Conservation (phyloP, 2,113 vertebrate genomes). For the Oryzias javanicus region DNA sequence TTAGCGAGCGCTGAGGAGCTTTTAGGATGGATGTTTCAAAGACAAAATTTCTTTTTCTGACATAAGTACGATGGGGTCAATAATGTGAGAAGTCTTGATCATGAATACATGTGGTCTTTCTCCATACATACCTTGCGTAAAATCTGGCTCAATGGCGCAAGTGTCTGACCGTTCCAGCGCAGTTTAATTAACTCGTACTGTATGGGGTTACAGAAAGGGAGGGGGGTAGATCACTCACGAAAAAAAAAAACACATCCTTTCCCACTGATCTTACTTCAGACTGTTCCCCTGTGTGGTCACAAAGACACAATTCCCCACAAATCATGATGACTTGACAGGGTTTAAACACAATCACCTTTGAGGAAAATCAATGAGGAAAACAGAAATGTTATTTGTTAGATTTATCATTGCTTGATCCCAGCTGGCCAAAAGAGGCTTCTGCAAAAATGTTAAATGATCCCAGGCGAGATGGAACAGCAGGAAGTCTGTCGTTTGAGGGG, state of each 20-base stretch:
- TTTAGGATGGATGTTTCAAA: constrained; percentile 26
- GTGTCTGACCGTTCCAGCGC: too few relatives aligned
- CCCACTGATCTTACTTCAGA: constrained; percentile 66
- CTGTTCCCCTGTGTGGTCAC: constrained; percentile 36
- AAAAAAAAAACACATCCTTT: constrained; percentile 50
- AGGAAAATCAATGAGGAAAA: constrained; percentile 38
- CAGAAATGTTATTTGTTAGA: constrained; percentile 36
- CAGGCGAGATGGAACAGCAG: constrained; percentile 51
- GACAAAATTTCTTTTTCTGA: constrained; percentile 54
- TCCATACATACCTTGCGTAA: too few relatives aligned
- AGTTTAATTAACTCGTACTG: constrained; percentile 69
- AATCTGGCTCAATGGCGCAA: too few relatives aligned
- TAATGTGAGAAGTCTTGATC: constrained; percentile 51
- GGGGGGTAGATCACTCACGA: constrained; percentile 61
- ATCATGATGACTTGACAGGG: constrained; percentile 42
- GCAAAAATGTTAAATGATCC: constrained; percentile 29
- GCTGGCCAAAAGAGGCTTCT: constrained; percentile 15
- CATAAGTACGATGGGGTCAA: constrained; percentile 32
- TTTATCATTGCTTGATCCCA: constrained; percentile 19
- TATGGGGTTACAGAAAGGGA: constrained; percentile 52
- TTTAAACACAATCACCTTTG: constrained; percentile 26
- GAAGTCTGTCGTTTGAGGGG: constrained; percentile 54
- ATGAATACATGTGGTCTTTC: constrained; percentile 48
- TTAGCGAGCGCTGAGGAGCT: constrained; percentile 7
- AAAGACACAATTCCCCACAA: constrained; percentile 39